A percentile compares a stretch with the other conserved stretches of the same genome.
Conservation (phyloP, 2,888 invertebrate genomes). For the Allolobophora icterica region DNA sequence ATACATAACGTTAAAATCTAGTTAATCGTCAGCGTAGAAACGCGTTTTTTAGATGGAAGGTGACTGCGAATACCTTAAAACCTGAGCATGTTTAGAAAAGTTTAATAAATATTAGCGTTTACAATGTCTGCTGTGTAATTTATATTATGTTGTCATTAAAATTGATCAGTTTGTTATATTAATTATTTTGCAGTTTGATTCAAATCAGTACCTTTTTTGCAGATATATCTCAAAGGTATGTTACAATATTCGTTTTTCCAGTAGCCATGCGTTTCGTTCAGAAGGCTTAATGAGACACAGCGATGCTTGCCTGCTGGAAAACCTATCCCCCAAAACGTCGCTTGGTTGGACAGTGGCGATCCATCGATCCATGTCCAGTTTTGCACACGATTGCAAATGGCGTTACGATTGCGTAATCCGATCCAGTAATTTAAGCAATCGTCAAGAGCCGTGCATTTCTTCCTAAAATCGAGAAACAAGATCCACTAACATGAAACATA, state of each 20-base stretch:
- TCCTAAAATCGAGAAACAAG: neutral
- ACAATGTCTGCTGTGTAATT: neutral
- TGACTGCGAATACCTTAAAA: neutral
- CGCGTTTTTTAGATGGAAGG: neutral
- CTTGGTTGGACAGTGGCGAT: neutral
- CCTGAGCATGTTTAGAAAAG: neutral
- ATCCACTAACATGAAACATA: neutral
- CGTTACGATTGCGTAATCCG: neutral
- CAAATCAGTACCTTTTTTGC: neutral
- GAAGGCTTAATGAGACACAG: neutral
- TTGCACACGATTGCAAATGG: neutral
- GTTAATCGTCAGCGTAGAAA: neutral
- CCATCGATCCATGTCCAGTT: neutral
- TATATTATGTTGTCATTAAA: neutral
- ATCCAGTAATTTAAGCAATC: neutral
- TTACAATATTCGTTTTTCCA: neutral
- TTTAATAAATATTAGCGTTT: neutral
- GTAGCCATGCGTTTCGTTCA: neutral
- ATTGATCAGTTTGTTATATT: neutral
- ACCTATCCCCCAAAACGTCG: neutral
- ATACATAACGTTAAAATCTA: neutral
- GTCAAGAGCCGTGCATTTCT: neutral
- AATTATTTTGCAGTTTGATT: neutral
- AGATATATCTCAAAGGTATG: neutral
- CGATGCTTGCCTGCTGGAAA: neutral